Conservation (phyloP, 2,797 vertebrate species). For the Dendrocincla fuliginosa region DNA sequence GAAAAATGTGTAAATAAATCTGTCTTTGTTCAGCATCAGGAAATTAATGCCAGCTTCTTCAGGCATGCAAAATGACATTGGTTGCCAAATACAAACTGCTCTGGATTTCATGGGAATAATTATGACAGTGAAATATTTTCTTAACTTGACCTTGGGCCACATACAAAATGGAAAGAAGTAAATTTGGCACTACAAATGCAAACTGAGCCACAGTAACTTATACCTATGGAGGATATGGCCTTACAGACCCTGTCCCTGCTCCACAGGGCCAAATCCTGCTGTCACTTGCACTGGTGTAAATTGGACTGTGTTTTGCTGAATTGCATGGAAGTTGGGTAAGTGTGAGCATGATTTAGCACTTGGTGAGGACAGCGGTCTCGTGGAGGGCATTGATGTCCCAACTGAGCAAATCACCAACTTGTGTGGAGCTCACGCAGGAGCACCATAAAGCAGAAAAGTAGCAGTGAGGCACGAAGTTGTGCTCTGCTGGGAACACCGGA, state of each 20-base stretch:
- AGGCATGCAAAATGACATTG: conserved; percentile 32
- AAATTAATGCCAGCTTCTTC: conserved; percentile 46
- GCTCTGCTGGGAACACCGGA: not conserved
- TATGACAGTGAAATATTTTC: conserved; percentile 56
- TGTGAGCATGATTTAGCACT: not conserved
- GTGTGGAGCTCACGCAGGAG: not conserved
- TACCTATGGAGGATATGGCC: not conserved
- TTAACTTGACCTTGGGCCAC: conserved; percentile 43
- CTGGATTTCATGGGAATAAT: conserved; percentile 44
- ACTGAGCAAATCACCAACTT: not conserved
- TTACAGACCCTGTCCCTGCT: not conserved
- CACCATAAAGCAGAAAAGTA: fast-evolving
- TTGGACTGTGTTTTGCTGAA: not conserved
- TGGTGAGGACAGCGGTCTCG: not conserved
- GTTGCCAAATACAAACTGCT: conserved; percentile 43
- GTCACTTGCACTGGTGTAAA: not conserved
- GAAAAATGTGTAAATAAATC: not conserved
- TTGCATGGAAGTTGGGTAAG: not conserved
- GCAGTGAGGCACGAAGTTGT: not conserved
- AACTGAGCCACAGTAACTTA: conserved; percentile 14
- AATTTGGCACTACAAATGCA: conserved; percentile 29
- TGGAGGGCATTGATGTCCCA: not conserved
- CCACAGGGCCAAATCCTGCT: not conserved
- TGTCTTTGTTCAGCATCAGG: conserved; percentile 28
- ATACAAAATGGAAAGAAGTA: conserved; percentile 36